phyloP scores from a whole-genome alignment of 2,797 vertebrate species.

The Oophaga sylvatica region DNA sequence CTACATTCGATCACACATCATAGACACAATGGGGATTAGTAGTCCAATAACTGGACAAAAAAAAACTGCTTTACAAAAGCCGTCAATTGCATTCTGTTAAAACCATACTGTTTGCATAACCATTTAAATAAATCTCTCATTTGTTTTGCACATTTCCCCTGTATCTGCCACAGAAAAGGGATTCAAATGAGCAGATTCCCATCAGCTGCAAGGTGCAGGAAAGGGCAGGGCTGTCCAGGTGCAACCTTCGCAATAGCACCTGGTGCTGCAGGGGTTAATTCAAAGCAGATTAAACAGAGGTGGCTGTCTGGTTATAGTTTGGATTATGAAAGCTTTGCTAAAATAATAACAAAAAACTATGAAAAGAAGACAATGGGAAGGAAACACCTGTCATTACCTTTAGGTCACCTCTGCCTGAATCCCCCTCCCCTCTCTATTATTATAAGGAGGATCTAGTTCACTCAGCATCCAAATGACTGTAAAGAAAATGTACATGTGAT shows the following conservation, averaged over 20 bases:
- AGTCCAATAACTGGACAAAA: not conserved
- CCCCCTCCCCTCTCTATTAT: not conserved
- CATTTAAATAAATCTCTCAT: conserved; percentile 41
- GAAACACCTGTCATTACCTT: conserved; percentile 5
- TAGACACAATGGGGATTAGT: not conserved
- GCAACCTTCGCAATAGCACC: not conserved
- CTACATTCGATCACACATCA: not conserved
- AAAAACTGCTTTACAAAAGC: not conserved
- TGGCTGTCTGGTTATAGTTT: not conserved
- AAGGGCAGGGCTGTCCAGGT: not conserved
- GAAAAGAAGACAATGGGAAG: conserved; percentile 26
- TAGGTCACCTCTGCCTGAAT: not conserved
- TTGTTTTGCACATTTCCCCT: conserved; percentile 20
- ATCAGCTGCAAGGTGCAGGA: not conserved
- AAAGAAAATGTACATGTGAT: not conserved
- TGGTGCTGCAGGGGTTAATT: conserved; percentile 28
- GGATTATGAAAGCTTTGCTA: conserved; percentile 13
- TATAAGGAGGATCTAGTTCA: not conserved
- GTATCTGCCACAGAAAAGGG: conserved; percentile 4
- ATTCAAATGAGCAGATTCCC: conserved; percentile 42
- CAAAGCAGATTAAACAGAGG: conserved; percentile 21
- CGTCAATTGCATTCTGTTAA: not conserved
- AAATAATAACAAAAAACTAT: conserved; percentile 27
- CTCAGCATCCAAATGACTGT: not conserved
- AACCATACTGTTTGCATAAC: conserved; percentile 39